Evolutionary conservation across 1,140 invertebrate genomes (phyloP), one percentile per base, ranked within the genome.

Genomic region (Lethrus apterus): DNA sequence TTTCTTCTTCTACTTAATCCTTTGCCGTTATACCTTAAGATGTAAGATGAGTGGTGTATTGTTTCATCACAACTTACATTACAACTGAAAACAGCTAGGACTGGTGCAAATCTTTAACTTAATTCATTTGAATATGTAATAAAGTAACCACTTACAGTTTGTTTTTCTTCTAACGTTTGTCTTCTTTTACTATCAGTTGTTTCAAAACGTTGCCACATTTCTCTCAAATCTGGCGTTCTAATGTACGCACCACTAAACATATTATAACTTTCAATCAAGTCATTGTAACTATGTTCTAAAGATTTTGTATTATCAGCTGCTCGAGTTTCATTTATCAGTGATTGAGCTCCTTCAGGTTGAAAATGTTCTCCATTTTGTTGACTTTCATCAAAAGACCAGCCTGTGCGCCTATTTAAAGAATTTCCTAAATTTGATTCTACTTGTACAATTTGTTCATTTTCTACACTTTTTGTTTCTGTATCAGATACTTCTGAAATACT

Each of bases 321-420:
- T 10, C 54, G 50, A 17, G 5, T 52, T 46, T n/a, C n/a, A n/a
- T n/a, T n/a, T n/a, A n/a, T n/a, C n/a, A n/a, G n/a, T 15, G 23
- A n/a, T 52, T 47, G 4, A 42, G 36, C 13, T 67, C 56, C 30
- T 24, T 38, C 44, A 23, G n/a, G n/a, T 23, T 48, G 9, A 14
- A 18, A 29, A 5, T 29, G 14, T 26, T 31, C 26, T 2, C 24
- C n/a, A 4, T 48, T 33, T 18, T 46, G 45, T 29, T 58, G 53
- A 55, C 62, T 71, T 51, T 76, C 76, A 48, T 81, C 78, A 54
- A 75, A 73, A 0, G 82, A 85, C 84, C 83, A 87, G 2, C 83
- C 79, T 7, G 69, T 68, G 62, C 75, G 73, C 20, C 73, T 72
- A 62, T 71, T 67, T 9, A 86, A 57, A 23, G 80, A 84, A 66